These are phyloP conservation scores for Hypothenemus hampei DNA, from an alignment of 1,140 invertebrate species.

Conservation along the genomic window DNA sequence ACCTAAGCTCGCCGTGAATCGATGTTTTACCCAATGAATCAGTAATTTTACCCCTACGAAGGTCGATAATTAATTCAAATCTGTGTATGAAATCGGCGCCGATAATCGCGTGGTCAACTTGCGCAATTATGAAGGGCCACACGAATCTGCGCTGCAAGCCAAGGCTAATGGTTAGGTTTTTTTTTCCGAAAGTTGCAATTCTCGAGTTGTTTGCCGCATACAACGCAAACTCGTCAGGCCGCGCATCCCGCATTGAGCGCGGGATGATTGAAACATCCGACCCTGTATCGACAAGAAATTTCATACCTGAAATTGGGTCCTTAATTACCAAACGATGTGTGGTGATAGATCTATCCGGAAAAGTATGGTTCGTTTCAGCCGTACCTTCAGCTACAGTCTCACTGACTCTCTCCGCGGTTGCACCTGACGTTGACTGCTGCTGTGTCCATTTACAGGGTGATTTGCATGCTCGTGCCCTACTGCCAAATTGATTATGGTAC, in stretches of 20 bases:
- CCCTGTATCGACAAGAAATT: background rate
- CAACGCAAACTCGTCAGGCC: background rate
- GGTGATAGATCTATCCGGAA: no score
- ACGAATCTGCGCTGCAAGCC: constrained; percentile 26
- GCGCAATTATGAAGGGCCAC: constrained; percentile 45
- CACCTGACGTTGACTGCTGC: no score
- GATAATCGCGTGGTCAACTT: constrained; percentile 41
- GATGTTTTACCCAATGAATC: no score
- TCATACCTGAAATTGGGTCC: background rate
- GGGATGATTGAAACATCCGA: background rate
- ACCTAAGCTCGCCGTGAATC: no score
- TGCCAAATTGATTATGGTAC: background rate
- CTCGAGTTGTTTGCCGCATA: background rate
- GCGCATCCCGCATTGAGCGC: background rate
- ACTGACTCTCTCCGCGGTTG: no score
- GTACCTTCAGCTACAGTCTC: no score
- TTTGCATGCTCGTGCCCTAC: background rate
- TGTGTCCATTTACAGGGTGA: background rate
- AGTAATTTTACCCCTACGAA: constrained; percentile 33
- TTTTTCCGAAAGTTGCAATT: background rate
- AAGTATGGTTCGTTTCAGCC: no score
- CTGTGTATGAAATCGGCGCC: constrained; percentile 44
- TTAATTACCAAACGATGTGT: no score
- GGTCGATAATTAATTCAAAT: constrained; percentile 40
- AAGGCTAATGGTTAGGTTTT: background rate